Evolutionary conservation across 2,888 invertebrate species (phyloP).

Genomic region (Acronicta leporina): DNA sequence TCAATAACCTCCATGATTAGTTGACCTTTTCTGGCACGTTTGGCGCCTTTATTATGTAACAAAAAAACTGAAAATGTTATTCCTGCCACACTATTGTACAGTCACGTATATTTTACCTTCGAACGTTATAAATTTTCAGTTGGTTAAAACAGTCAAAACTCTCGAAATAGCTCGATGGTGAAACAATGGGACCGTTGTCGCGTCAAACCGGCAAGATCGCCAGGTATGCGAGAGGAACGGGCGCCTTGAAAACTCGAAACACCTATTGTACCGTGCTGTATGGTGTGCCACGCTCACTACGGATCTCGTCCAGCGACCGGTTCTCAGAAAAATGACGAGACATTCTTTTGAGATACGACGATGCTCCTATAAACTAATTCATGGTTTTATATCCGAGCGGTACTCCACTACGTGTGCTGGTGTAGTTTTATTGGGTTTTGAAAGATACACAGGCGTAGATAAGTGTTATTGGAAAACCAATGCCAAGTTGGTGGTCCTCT

Average conservation of each 20-base stretch:
- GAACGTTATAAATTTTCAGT: slow-evolving; percentile 55
- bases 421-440: slow-evolving; percentile 36
- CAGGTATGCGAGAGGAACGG: slow-evolving; percentile 72
- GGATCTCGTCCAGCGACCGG: slow-evolving; percentile 74
- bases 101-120: slow-evolving; percentile 68
- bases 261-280: slow-evolving; percentile 74
- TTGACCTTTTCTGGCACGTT: slow-evolving; percentile 54
- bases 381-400: slow-evolving; percentile 26
- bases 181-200: slow-evolving; percentile 71
- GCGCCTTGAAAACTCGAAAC: slow-evolving; percentile 69
- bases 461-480: slow-evolving; percentile 34
- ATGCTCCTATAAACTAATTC: slow-evolving; percentile 44
- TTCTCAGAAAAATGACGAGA: slow-evolving; percentile 81
- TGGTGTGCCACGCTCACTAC: slow-evolving; percentile 49
- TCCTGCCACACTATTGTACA: slow-evolving; percentile 64
- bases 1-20: slow-evolving; percentile 55
- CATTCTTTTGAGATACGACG: slow-evolving; percentile 69
- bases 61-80: slow-evolving; percentile 55
- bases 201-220: slow-evolving; percentile 50
- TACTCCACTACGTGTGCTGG: slow-evolving; percentile 8
- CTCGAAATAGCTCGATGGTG: slow-evolving; percentile 62
- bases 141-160: slow-evolving; percentile 68
- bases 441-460: slow-evolving; percentile 19
- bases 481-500: slow-evolving; percentile 48
- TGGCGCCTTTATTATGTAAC: slow-evolving; percentile 47